phyloP scores from a whole-genome alignment of 1,140 invertebrate genomes.

The Anthonomus grandis region DNA sequence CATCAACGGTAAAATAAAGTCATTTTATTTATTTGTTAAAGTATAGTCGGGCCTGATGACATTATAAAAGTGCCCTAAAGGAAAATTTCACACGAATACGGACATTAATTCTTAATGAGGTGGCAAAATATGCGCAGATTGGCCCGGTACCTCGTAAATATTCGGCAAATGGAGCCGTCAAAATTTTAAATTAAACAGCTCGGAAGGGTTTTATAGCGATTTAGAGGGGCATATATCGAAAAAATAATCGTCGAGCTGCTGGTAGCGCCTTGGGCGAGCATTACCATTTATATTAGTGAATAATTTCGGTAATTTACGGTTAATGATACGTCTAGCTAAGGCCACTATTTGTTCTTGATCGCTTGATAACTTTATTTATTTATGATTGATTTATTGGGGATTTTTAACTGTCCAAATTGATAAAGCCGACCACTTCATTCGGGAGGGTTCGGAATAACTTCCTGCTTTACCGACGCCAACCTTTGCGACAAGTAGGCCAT shows the following conservation, averaged over 20 bases:
- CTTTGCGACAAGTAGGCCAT: no score
- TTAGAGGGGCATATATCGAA: constrained; percentile 8
- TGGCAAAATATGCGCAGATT: constrained; percentile 7
- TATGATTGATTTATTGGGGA: constrained; percentile 14
- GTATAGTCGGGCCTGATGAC: no score
- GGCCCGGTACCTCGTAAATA: constrained; percentile 1
- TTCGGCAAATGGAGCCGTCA: constrained; percentile 8
- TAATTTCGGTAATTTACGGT: constrained; percentile 19
- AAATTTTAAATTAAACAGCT: constrained; percentile 8
- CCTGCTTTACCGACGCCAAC: no score
- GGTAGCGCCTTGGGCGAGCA: constrained; percentile 1
- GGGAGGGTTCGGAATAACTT: no score
- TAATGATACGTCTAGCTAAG: constrained; percentile 15
- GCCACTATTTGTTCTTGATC: constrained; percentile 9
- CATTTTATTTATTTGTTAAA: no score
- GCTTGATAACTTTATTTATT: constrained; percentile 12
- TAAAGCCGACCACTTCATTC: no score
- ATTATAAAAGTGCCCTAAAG: constrained; percentile 2
- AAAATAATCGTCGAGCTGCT: constrained; percentile 7
- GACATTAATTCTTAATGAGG: constrained; percentile 1
- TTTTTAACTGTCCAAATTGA: not conserved
- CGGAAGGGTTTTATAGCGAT: constrained; percentile 5
- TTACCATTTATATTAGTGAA: constrained; percentile 21
- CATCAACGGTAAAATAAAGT: no score
- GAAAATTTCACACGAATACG: constrained; percentile 2